Evolutionary conservation across 2,888 invertebrate species (phyloP).

Genomic region (Monochamus alternatus): DNA sequence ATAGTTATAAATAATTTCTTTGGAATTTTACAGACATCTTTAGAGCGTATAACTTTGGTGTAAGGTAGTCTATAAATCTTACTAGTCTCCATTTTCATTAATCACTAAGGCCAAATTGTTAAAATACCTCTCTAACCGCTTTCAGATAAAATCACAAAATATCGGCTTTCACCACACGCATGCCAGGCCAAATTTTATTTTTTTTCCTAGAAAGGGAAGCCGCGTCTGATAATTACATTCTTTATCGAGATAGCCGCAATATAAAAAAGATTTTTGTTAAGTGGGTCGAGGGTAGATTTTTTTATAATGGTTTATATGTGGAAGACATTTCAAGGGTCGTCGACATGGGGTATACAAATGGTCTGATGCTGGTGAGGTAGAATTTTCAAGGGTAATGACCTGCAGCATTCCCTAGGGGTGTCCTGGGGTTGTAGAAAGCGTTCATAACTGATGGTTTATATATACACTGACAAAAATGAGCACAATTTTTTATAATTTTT

Average conservation of each 20-base stretch:
- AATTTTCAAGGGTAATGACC: neutral
- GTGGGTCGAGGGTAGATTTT: constrained; percentile 2
- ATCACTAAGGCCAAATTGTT: neutral
- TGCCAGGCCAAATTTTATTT: neutral
- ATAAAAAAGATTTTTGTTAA: neutral
- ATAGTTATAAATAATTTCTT: no score
- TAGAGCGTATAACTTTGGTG: no score
- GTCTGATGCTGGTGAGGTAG: neutral
- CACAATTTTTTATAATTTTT: no score
- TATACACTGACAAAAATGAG: no score
- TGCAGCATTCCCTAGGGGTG: neutral
- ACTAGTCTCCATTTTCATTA: no score
- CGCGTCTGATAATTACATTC: neutral
- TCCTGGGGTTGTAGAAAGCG: no score
- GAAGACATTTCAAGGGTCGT: neutral
- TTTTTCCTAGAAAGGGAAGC: neutral
- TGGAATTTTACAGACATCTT: no score
- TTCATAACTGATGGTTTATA: no score
- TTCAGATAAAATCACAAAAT: neutral
- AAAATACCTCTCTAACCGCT: neutral
- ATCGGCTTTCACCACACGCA: neutral
- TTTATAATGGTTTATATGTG: neutral
- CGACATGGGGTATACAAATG: neutral
- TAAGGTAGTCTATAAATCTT: no score
- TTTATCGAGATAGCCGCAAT: neutral